Conservation (phyloP, 2,113 vertebrate genomes). For the Ictalurus punctatus region DNA sequence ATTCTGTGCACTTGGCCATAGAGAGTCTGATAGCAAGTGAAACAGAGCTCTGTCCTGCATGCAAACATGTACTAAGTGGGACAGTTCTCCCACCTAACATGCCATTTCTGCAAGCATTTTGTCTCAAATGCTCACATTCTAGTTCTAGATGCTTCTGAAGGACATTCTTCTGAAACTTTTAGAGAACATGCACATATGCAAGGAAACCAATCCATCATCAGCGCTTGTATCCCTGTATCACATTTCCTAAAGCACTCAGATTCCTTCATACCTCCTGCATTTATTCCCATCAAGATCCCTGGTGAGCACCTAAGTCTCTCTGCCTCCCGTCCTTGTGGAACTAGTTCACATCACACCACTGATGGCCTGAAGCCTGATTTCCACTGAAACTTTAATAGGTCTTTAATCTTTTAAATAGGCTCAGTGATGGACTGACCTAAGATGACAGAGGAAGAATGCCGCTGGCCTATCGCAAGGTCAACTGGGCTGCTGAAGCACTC, state of each 20-base stretch:
- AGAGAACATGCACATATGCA: not conserved
- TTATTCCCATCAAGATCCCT: conserved; percentile 42
- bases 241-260: conserved; percentile 6
- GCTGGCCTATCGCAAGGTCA: conserved; percentile 32
- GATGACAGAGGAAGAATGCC: conserved; percentile 18
- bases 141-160: conserved; percentile 2
- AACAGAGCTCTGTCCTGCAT: not conserved
- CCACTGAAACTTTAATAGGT: conserved; percentile 53
- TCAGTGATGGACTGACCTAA: conserved; percentile 37
- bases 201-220: conserved; percentile 20
- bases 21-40: conserved; percentile 21
- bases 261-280: conserved; percentile 1
- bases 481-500: conserved; percentile 3
- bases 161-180: conserved; percentile 18
- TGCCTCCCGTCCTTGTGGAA: not conserved
- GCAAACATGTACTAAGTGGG: conserved; percentile 11
- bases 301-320: conserved; percentile 13
- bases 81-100: not conserved
- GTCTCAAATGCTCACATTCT: not conserved
- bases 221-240: not conserved
- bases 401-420: conserved; percentile 54
- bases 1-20: not conserved
- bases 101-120: not conserved
- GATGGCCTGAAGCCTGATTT: conserved; percentile 37
- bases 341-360: conserved; percentile 37